Evolutionary conservation across 1,140 invertebrate genomes (phyloP).

Genomic region (Anoplophora glabripennis): DNA sequence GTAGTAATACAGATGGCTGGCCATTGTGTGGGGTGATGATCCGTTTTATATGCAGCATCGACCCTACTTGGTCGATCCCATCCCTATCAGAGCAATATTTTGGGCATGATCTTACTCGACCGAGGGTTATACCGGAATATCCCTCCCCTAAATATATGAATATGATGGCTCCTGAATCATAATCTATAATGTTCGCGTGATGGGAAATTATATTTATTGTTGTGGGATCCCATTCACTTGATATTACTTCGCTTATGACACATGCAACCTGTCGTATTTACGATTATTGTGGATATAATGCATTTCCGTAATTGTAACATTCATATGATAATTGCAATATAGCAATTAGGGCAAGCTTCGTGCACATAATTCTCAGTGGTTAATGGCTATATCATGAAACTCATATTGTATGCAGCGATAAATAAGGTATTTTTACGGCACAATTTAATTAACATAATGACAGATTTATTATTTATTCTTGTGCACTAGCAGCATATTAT

Average conservation of each 20-base stretch:
- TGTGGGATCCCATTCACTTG: conserved; percentile 5
- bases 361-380: conserved; percentile 8
- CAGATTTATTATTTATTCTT: too few species aligned
- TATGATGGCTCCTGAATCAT: conserved; percentile 40
- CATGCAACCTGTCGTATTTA: conserved; percentile 23
- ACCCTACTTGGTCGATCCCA: conserved; percentile 14
- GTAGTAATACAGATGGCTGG: conserved; percentile 20
- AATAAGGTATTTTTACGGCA: too few species aligned
- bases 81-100: conserved; percentile 31
- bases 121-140: conserved; percentile 14
- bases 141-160: conserved; percentile 35
- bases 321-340: conserved; percentile 1
- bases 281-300: conserved; percentile 4
- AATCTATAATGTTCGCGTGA: conserved; percentile 37
- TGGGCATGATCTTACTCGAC: conserved; percentile 12
- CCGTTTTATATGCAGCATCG: conserved; percentile 39
- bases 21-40: conserved; percentile 30
- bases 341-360: background rate
- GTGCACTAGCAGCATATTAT: too few species aligned
- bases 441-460: too few species aligned
- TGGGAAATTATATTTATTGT: conserved; percentile 38
- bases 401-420: too few species aligned
- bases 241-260: conserved; percentile 20
- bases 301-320: background rate
- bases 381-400: too few species aligned